Base-by-base conservation (phyloP, 2,888 invertebrate species). In the Apamea crenata region DNA sequence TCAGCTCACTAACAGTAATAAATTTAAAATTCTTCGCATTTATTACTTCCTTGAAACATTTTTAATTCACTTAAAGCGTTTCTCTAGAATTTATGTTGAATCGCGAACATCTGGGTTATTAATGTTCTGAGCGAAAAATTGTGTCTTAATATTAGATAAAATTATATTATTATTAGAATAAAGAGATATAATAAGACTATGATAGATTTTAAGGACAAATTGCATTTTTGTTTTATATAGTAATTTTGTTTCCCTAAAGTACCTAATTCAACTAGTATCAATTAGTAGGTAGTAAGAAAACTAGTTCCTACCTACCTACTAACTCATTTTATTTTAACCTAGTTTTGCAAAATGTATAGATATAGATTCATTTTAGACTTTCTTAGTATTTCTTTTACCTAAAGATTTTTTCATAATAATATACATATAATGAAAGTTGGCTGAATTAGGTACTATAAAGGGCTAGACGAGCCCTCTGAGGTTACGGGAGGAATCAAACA, bases 51-150 rank as follows among this genome's bases (percentile, higher is more conserved):
- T 77, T 59, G 78, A 77, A 88, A 80, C 73, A 83, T 88, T 83
- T 87, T 86, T 88, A 77, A 88, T 81, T 83, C 76, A 67, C 74
- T 80, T 78, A 67, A 79, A 78, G 70, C 71, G 50, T 69, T 83
- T 44, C 76, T 71, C 61, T 76, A 40, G 53, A 86, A 88, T 86
- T 83, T 81, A 87, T 81, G 83, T 80, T 77, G 73, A 76, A 78
- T 74, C 47, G 80, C n/a, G 75, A 88, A 76, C 86, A 81, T 86
- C 79, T 86, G 83, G 71, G 70, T 85, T 83, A 87, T 83, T 79
- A 78, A 88, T 83, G 83, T 79, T 50, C 67, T 59, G 59, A 36
- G 44, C 56, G 61, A 73, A 80, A 78, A 63, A 80, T 80, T 67
- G 69, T 75, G 71, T 80, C 61, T 29, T 65, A 36, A 59, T 80